Base-by-base conservation (phyloP, 2,113 vertebrate species). In the Neogobius melanostomus region DNA sequence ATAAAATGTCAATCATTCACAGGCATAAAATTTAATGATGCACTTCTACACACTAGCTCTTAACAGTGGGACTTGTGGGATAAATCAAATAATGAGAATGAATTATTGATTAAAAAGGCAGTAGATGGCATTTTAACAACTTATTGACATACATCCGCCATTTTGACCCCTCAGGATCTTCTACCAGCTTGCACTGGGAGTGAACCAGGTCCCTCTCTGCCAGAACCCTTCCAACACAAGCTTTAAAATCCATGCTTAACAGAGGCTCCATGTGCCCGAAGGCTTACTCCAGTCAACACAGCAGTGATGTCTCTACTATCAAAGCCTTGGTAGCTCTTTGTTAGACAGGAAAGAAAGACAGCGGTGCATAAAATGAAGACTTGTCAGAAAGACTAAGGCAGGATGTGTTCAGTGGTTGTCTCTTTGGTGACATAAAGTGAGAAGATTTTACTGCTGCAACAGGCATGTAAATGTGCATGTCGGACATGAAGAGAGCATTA, bases 161-260 rank as follows among this genome's bases (percentile, higher is more conserved):
- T 36, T 45, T 48, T 45, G 59, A 61, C 59, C 59, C 14, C 43
- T 11, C 2, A 14, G 16, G 59, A 28, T 57, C 70, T 71, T 86
- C 62, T 71, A 69, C 62, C 69, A 67, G 63, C 46, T 56, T 79
- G 64, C 5, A 7, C 11, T 61, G 45, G 36, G 64, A 72, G 66
- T 36, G 51, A 59, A 80, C 81, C 83, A 50, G 68, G 64, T 78
- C 69, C 74, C 68, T 77, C 45, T 11, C 63, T 70, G 69, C 59
- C 68, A 78, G 69, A 82, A 82, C 75, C 66, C 74, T 80, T 87
- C 84, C 82, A 82, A 74, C 67, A 72, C 60, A 11, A 76, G 75
- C 80, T 82, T 85, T 80, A 74, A 81, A 82, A 84, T 47, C 76
- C 36, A 67, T 62, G 62, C 84, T 84, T 73, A 75, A 80, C 82